Base-by-base conservation (phyloP, 2,888 invertebrate species). In the Pseudoips prasinana region DNA sequence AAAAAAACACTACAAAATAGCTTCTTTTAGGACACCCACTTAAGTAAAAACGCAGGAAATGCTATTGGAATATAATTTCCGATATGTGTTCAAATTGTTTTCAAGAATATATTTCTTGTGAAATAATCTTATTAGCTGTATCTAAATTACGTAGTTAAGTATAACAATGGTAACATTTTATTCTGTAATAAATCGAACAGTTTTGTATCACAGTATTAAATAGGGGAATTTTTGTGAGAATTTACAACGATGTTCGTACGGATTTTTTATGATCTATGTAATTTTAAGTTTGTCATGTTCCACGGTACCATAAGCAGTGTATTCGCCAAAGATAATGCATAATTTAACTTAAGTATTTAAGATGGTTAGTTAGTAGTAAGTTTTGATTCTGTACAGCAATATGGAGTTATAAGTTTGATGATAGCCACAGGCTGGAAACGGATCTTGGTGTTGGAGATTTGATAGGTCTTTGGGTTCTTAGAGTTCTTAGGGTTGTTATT, bases 301-400 rank as follows among this genome's bases (percentile, higher is more conserved):
- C 64, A 73, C 53, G 77, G 82, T 83, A 82, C 82, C 75, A 62
- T 77, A 69, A 79, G 76, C 79, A 86, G 82, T 87, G 80, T 85
- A 84, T 74, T 85, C 85, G 86, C 87, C 87, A 87, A 87, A 87
- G 87, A 87, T 87, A 82, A 75, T 73, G 85, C 85, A 85, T 87
- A 87, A 86, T 86, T 80, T 77, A 73, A 70, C 50, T 55, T 77
- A 77, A 76, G 60, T 70, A 71, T 47, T 46, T 44, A 48, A 44
- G 72, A 51, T 54, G 48, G 22, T 46, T 57, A 72, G 62, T 41
- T 74, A 74, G 68, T 35, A 31, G 30, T 71, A 73, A 66, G 64
- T 46, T 45, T 43, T 43, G 46, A 46, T 36, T 62, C 65, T 64
- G 60, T 61, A 59, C 46, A 58, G 51, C 46, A 33, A 34, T 31